Base-by-base conservation (phyloP, 2,888 invertebrate genomes). In the Antitype chi region DNA sequence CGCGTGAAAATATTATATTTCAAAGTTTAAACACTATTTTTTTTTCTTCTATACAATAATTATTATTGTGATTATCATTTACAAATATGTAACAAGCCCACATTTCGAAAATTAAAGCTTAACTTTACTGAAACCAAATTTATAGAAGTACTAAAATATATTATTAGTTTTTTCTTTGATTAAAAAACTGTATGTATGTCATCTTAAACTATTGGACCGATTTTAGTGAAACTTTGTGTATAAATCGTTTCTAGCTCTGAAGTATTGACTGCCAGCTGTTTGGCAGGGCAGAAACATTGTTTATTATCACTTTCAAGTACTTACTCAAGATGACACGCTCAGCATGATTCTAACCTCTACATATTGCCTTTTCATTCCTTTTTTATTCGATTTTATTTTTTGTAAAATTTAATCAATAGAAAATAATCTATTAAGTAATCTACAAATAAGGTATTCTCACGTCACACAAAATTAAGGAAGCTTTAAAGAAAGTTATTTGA, bases 271-370 rank as follows among this genome's bases (percentile, higher is more conserved):
- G 87, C 84, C 79, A 73, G 86, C 87, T 87, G 87, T 87, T 77
- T 77, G 38, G 67, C 62, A 55, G 53, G 66, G 60, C 62, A 52
- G n/a, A 79, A 80, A 63, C 53, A 59, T 57, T 9, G n/a, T 71
- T 73, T 59, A 55, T 55, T 60, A 62, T 49, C 11, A 69, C 70
- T 81, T 77, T 38, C 72, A 64, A 76, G 69, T 66, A 70, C 70
- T 73, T 70, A 79, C 75, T 73, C 66, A 84, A 87, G 78, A 81
- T 82, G 74, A 80, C 91, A 91, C 90, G 90, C 91, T 88, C 88
- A 84, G 91, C 91, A 90, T 88, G 89, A 49, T 74, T 73, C 73
- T 78, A 78, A 52, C 47, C 74, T 78, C 82, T 74, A 80, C 57
- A 74, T 88, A 90, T 90, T 90, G 89, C 90, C 86, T 75, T 90